Evolutionary conservation across 2,888 invertebrate genomes (phyloP).

Genomic region (Cryptocheilus praepositus): DNA sequence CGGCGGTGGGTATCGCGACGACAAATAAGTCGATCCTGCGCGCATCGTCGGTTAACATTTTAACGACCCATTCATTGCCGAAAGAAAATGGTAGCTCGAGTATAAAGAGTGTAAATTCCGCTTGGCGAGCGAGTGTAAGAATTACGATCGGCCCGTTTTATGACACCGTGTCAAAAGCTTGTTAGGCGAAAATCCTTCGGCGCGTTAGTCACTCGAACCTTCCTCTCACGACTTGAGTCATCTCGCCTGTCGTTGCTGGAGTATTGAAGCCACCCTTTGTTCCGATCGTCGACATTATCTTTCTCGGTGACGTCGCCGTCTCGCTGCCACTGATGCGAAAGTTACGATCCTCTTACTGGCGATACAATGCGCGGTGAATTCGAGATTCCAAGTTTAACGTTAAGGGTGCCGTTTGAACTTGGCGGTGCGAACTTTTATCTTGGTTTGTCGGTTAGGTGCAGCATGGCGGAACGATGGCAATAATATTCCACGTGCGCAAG

Average conservation of each 20-base stretch:
- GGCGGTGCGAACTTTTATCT: no score
- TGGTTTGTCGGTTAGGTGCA: no score
- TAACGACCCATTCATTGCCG: no score
- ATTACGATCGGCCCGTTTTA: conserved; percentile 20
- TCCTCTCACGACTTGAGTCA: background rate
- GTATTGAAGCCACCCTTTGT: conserved; percentile 24
- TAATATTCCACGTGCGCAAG: no score
- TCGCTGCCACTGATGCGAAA: conserved; percentile 41
- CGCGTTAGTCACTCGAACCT: conserved; percentile 21
- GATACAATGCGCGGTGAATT: conserved; percentile 29
- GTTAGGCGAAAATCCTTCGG: conserved; percentile 10
- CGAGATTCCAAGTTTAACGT: conserved; percentile 16
- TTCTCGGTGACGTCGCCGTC: conserved; percentile 15
- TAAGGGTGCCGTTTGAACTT: background rate
- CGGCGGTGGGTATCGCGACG: no score
- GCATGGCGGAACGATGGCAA: no score
- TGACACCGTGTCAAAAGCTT: conserved; percentile 19
- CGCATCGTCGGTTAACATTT: no score
- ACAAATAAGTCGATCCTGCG: no score
- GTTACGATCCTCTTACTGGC: conserved; percentile 34
- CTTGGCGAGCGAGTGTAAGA: background rate
- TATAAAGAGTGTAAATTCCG: background rate
- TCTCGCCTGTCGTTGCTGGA: no score
- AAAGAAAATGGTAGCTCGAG: no score
- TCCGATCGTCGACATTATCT: conserved; percentile 13